A percentile compares a stretch with the other conserved stretches of the same genome.
Evolutionary conservation across 2,888 invertebrate genomes (phyloP).

Genomic region (Ephialtes manifestator): DNA sequence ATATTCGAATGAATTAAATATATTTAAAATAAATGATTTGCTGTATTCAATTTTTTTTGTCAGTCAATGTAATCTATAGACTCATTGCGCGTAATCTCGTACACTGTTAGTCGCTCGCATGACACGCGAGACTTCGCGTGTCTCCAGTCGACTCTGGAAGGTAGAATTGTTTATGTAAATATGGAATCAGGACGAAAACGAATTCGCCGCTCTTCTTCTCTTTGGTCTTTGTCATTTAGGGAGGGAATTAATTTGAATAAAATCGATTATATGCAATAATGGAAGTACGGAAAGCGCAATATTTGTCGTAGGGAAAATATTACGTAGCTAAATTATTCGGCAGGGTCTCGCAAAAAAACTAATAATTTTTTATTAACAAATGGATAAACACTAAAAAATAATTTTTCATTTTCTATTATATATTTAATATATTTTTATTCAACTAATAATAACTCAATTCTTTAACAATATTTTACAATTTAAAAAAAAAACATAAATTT

Average conservation of each 20-base stretch:
- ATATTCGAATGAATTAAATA: too few species aligned
- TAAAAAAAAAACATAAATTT: too few species aligned
- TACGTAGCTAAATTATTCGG: not conserved
- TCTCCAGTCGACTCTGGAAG: not conserved
- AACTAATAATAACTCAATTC: too few species aligned
- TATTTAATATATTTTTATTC: too few species aligned
- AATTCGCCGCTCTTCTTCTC: not conserved
- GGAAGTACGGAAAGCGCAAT: not conserved
- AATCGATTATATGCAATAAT: not conserved
- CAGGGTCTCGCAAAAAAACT: too few species aligned
- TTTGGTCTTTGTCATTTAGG: not conserved
- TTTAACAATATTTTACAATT: too few species aligned
- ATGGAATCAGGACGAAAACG: not conserved
- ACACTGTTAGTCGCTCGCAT: not conserved
- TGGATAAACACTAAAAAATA: too few species aligned
- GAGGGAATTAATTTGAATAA: conserved; percentile 1
- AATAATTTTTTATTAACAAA: too few species aligned
- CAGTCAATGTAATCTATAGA: not conserved
- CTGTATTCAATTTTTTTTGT: too few species aligned
- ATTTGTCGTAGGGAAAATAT: not conserved
- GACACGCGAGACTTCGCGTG: conserved; percentile 27
- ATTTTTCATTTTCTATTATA: too few species aligned
- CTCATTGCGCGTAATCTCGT: conserved; percentile 8
- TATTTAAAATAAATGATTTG: too few species aligned
- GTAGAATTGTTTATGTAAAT: conserved; percentile 31